Base-by-base conservation (phyloP, 2,797 vertebrate species). In the Meda fulgida region DNA sequence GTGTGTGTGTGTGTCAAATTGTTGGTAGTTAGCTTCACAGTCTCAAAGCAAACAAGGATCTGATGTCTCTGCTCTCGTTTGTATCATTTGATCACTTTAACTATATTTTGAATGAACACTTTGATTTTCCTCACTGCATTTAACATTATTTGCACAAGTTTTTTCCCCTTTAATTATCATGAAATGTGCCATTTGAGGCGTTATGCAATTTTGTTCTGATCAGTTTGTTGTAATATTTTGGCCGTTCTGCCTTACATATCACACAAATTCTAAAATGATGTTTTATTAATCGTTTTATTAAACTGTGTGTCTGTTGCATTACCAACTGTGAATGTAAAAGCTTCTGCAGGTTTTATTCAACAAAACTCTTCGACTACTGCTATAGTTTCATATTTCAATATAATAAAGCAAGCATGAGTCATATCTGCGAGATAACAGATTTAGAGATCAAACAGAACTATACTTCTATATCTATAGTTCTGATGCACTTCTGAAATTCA, bases 81-180 rank as follows among this genome's bases (percentile, higher is more conserved):
- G 18, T 31, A 5, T 31, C 48, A 7, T 10, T 21, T 51, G 13
- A 26, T 72, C 36, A 43, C 38, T 69, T 21, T 10, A 67, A 36
- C 65, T 13, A 7, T 40, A n/a, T 70, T n/a, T n/a, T 3, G 67
- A 23, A 48, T 40, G 1, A 70, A 72, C 70, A 19, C 13, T 13
- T 10, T 23, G 6, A n/a, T 38, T 63, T 73, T 70, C 23, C 31
- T 72, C 40, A 19, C 31, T 23, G 7, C 21, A n/a, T 58, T 80
- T 58, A 16, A 85, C 40, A 73, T 23, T 70, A 46, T 72, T 73
- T 73, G 67, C 80, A 81, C 79, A 81, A 6, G 1, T 16, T 69
- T 16, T 67, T 38, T 3, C 63, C 53, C 63, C 1, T n/a, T 70
- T 51, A 13, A 14, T 18, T 26, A 40, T 29, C 5, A 29, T 21